These are phyloP conservation scores for Drosophila picticornis DNA, from an alignment of 2,888 invertebrate species.

Conservation along the genomic window DNA sequence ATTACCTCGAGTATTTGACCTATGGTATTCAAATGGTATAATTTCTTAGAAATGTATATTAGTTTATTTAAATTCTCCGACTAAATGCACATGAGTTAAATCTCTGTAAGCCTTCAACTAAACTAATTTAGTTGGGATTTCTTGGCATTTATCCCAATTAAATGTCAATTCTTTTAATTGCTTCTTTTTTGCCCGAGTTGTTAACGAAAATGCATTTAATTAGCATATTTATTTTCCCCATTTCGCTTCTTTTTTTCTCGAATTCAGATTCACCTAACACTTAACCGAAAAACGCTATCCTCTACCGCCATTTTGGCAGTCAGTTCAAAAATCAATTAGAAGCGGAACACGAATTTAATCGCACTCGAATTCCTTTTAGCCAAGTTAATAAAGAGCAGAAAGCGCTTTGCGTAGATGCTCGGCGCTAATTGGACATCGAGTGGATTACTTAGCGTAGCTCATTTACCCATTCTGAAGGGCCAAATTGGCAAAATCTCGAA, in stretches of 20 bases:
- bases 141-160: background rate
- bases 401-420: slow-evolving; percentile 10
- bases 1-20: background rate
- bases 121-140: background rate
- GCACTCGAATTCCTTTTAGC: slow-evolving; percentile 9
- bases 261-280: background rate
- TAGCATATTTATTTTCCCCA: background rate
- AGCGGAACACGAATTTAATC: slow-evolving; percentile 18
- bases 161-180: background rate
- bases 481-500: slow-evolving; percentile 44
- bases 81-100: background rate
- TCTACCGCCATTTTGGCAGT: background rate
- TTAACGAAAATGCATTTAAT: background rate
- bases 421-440: slow-evolving; percentile 58
- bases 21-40: background rate
- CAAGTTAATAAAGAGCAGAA: slow-evolving; percentile 22
- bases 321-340: slow-evolving; percentile 43
- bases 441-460: slow-evolving; percentile 36
- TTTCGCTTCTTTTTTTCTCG: background rate
- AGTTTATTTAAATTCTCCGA: background rate
- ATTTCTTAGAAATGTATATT: background rate
- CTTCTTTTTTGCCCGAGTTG: background rate
- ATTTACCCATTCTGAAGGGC: slow-evolving; percentile 29
- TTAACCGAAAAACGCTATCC: background rate
- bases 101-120: background rate